A percentile compares a stretch with the other conserved stretches of the same genome.
These are phyloP conservation scores for Anarhynchus alexandrinus DNA, from an alignment of 2,113 vertebrate species.

Conservation along the genomic window DNA sequence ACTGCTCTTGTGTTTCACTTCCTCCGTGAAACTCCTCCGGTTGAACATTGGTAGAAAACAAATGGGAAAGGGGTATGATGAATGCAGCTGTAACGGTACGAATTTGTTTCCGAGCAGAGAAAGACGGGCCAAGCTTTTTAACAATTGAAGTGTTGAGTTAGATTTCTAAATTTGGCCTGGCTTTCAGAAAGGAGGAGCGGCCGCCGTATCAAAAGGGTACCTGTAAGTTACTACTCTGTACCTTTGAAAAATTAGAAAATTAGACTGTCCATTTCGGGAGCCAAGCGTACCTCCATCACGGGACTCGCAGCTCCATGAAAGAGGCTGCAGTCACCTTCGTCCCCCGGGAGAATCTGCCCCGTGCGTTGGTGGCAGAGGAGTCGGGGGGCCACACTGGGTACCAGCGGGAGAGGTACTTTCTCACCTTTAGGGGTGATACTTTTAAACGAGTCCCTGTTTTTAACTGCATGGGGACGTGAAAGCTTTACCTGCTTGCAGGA, in stretches of 20 bases:
- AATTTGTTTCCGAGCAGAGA: not conserved
- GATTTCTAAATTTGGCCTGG: not conserved
- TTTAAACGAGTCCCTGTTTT: not conserved
- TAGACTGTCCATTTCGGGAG: not conserved
- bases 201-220: not conserved
- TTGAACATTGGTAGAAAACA: conserved; percentile 15
- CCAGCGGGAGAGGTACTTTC: not conserved
- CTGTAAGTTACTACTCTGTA: not conserved
- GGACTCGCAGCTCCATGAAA: not conserved
- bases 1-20: conserved; percentile 53
- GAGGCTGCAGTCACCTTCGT: not conserved
- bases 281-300: not conserved
- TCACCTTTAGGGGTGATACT: not conserved
- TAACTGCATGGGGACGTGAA: not conserved
- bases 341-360: not conserved
- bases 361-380: rapidly evolving
- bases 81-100: not conserved
- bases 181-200: not conserved
- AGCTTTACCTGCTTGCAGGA: not conserved
- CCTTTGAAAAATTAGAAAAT: not conserved
- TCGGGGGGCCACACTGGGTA: rapidly evolving
- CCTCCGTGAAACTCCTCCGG: not conserved
- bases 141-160: not conserved
- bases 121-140: not conserved
- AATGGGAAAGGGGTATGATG: conserved; percentile 4